phyloP scores from a whole-genome alignment of 2,113 vertebrate species.

The Phyllopteryx taeniolatus region DNA sequence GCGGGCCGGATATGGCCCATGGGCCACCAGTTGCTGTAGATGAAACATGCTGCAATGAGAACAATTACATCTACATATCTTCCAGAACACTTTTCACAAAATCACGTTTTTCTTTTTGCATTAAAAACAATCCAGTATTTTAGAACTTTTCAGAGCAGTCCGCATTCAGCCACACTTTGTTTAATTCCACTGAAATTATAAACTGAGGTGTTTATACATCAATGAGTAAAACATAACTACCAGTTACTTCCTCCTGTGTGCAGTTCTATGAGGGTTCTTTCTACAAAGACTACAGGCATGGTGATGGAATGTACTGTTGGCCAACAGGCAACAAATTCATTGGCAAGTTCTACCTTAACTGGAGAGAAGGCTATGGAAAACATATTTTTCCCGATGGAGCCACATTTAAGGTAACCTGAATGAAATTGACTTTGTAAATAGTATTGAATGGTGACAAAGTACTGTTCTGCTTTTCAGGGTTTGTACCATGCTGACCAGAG shows the following conservation, averaged over 20 bases:
- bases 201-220: neutral
- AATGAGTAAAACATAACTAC: neutral
- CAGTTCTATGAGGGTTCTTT: conserved; percentile 81
- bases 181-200: neutral
- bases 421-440: neutral
- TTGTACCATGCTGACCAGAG: conserved; percentile 9
- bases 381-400: conserved; percentile 67
- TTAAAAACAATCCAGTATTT: too few relatives aligned
- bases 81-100: too few relatives aligned
- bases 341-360: conserved; percentile 83
- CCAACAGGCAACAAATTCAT: conserved; percentile 77
- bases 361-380: conserved; percentile 82
- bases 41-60: too few relatives aligned
- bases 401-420: conserved; percentile 75
- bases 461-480: neutral
- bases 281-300: conserved; percentile 81
- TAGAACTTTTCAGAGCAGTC: too few relatives aligned
- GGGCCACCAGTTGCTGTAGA: too few relatives aligned
- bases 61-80: too few relatives aligned
- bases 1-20: too few relatives aligned
- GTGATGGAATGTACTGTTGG: conserved; percentile 76
- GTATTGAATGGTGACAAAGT: neutral
- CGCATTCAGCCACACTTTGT: neutral
- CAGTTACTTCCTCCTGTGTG: conserved; percentile 7
- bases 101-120: too few relatives aligned